Percentiles rank a stretch among this genome's conserved stretches.
Conservation (phyloP, 92 coral and sea anemone species). For the Umimayanthus chanpuru region DNA sequence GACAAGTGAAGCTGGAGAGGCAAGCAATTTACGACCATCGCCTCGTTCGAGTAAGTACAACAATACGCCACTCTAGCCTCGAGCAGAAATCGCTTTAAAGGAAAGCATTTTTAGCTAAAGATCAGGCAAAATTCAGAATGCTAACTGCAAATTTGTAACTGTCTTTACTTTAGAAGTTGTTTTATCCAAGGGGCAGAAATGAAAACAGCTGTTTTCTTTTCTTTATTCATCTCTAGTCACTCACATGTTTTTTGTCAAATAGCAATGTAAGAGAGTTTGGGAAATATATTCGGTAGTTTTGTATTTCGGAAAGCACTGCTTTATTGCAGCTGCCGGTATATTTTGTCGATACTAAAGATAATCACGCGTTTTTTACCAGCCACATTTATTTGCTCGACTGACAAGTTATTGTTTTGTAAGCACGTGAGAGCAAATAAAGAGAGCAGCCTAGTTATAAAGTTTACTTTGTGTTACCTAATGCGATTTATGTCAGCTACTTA, state of each 20-base stretch:
- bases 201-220: too few relatives aligned
- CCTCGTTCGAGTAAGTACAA: neutral
- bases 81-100: too few relatives aligned
- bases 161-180: neutral
- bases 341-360: neutral
- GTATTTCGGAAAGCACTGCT: neutral
- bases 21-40: neutral
- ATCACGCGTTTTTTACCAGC: neutral
- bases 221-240: too few relatives aligned
- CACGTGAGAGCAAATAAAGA: neutral
- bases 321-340: neutral
- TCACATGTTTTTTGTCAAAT: neutral
- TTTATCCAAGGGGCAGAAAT: neutral
- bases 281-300: neutral
- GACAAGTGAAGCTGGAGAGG: neutral
- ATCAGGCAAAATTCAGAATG: too few relatives aligned
- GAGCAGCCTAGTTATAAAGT: neutral
- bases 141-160: neutral
- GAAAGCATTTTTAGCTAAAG: too few relatives aligned
- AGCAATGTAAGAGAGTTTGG: too few relatives aligned
- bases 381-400: neutral
- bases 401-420: neutral
- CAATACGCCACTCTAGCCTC: too few relatives aligned
- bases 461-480: too few relatives aligned
- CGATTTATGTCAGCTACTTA: neutral